A percentile compares a stretch with the other conserved stretches of the same genome.
These are phyloP conservation scores for Agrochola lychnidis DNA, from an alignment of 2,888 invertebrate species.

Conservation along the genomic window DNA sequence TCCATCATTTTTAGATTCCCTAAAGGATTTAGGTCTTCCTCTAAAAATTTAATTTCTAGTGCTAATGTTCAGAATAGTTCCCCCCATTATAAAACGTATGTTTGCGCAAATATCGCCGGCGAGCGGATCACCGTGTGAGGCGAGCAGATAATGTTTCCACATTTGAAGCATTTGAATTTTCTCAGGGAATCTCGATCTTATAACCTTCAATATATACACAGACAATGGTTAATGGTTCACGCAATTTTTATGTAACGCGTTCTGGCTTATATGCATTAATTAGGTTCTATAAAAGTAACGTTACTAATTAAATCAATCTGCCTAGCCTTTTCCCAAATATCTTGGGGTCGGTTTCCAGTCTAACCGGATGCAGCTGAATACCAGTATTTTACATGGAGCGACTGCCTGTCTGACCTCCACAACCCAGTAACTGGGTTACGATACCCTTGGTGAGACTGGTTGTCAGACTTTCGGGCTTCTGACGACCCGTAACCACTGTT, in stretches of 20 bases:
- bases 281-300: too few relatives aligned
- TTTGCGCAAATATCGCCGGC: slow-evolving; percentile 39
- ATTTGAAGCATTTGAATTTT: slow-evolving; percentile 24
- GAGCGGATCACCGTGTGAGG: slow-evolving; percentile 50
- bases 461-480: too few relatives aligned
- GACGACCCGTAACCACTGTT: too few relatives aligned
- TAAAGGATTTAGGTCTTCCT: not conserved
- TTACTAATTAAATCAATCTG: too few relatives aligned
- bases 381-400: too few relatives aligned
- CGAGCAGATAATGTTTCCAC: slow-evolving; percentile 39
- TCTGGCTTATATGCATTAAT: not conserved
- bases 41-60: too few relatives aligned
- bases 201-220: not conserved
- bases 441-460: too few relatives aligned
- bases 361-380: too few relatives aligned
- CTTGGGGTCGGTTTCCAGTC: too few relatives aligned
- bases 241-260: not conserved
- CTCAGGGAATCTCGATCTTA: slow-evolving; percentile 1
- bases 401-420: too few relatives aligned
- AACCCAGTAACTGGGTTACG: too few relatives aligned
- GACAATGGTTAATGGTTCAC: not conserved
- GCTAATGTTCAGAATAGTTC: slow-evolving; percentile 39
- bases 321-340: too few relatives aligned
- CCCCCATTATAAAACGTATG: slow-evolving; percentile 45
- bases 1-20: not conserved